Conservation (phyloP, 1,140 invertebrate genomes). For the Babylonia areolata region DNA sequence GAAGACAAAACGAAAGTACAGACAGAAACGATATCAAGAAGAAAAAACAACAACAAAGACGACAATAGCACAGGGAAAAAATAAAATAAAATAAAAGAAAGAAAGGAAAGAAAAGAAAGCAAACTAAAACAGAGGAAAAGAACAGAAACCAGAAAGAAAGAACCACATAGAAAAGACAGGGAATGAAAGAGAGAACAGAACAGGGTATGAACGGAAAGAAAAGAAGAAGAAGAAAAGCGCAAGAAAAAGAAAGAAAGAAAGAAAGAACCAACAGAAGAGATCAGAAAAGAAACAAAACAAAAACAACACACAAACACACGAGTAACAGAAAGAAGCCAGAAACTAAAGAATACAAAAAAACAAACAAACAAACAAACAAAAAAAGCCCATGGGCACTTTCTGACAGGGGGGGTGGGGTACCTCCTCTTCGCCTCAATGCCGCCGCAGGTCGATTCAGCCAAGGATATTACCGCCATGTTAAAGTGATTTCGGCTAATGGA, state of each 20-base stretch:
- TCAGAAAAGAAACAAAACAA: neutral
- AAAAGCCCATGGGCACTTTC: neutral
- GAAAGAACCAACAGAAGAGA: too few species aligned
- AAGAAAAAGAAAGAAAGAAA: neutral
- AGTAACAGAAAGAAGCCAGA: neutral
- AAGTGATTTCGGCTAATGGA: constrained; percentile 8
- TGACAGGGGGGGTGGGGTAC: neutral
- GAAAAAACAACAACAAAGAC: neutral
- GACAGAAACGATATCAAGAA: neutral
- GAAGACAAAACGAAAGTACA: neutral
- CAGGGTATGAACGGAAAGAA: neutral
- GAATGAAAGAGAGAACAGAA: neutral
- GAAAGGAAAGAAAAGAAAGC: too few species aligned
- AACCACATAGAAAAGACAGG: neutral
- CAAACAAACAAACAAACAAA: neutral
- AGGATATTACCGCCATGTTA: neutral
- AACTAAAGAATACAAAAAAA: neutral
- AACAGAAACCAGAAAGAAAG: too few species aligned
- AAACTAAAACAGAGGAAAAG: too few species aligned
- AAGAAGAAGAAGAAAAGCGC: neutral
- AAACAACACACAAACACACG: neutral
- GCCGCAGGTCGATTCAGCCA: neutral
- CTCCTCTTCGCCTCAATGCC: neutral
- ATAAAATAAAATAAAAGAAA: neutral
- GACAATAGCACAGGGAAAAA: neutral